A percentile compares a stretch with the other conserved stretches of the same genome.
Conservation (phyloP, 2,888 invertebrate species). For the Marronus borbonicus region DNA sequence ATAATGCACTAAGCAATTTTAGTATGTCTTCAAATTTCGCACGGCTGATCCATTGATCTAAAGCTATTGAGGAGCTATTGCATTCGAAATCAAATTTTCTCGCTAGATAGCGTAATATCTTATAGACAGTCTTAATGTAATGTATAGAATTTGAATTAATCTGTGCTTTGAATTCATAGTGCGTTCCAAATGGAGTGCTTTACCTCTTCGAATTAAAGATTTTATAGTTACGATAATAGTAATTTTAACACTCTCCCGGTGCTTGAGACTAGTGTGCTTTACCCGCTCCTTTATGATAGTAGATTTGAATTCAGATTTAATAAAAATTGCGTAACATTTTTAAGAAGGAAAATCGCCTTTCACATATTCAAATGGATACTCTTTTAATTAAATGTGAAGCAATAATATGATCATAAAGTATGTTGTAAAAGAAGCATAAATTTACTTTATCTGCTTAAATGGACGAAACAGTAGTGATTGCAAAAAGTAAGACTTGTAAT, state of each 20-base stretch:
- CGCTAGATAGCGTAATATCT: conserved; percentile 10
- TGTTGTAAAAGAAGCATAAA: too few relatives aligned
- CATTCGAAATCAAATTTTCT: conserved; percentile 22
- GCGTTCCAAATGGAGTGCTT: neutral
- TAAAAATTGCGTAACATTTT: neutral
- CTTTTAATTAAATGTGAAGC: too few relatives aligned
- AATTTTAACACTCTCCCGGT: conserved; percentile 12
- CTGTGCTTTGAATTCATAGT: conserved; percentile 23
- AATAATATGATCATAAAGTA: too few relatives aligned
- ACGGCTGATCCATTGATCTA: neutral
- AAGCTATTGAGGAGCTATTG: neutral
- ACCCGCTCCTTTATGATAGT: neutral
- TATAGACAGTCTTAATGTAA: conserved; percentile 14
- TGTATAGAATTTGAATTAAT: conserved; percentile 39
- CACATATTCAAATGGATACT: neutral
- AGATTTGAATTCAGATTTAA: conserved; percentile 1
- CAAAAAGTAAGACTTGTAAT: too few relatives aligned
- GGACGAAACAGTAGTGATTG: too few relatives aligned
- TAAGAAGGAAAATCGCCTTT: neutral
- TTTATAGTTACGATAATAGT: conserved; percentile 20
- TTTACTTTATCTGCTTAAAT: too few relatives aligned
- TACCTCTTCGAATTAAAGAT: neutral
- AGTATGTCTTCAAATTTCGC: neutral
- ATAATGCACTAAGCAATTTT: neutral
- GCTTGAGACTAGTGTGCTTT: neutral